Evolutionary conservation across 2,797 vertebrate species (phyloP).

Genomic region (Myoxocephalus aenaeus): DNA sequence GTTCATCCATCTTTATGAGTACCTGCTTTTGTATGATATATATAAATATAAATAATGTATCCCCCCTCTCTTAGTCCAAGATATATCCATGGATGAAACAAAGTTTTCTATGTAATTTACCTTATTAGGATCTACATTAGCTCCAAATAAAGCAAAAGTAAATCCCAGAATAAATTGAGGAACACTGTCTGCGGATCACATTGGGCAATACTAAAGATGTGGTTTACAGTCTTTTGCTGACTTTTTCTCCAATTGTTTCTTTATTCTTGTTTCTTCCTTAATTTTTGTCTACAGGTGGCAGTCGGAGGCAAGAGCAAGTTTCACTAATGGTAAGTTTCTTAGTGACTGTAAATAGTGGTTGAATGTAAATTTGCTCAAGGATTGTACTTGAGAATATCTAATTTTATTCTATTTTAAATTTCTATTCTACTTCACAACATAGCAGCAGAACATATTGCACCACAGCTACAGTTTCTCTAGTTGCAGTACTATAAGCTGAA

Average conservation of each 20-base stretch:
- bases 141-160: not conserved
- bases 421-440: not conserved
- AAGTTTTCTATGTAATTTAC: not conserved
- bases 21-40: not conserved
- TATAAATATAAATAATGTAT: not conserved
- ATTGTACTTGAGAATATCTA: not conserved
- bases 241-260: not conserved
- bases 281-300: conserved; percentile 74
- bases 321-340: conserved; percentile 84
- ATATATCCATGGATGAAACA: not conserved
- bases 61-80: not conserved
- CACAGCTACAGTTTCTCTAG: not conserved
- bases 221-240: not conserved
- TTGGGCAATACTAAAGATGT: not conserved
- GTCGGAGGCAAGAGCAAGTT: conserved; percentile 82
- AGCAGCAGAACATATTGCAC: not conserved
- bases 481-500: not conserved
- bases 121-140: not conserved
- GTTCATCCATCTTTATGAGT: not conserved
- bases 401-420: not conserved
- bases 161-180: not conserved
- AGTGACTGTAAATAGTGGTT: not conserved
- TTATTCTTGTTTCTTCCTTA: not conserved
- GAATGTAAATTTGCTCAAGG: not conserved
- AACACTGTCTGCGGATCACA: not conserved